Percentiles rank a stretch among this genome's conserved stretches.
Evolutionary conservation across 2,888 invertebrate species (phyloP).

Genomic region (Noctua janthina): DNA sequence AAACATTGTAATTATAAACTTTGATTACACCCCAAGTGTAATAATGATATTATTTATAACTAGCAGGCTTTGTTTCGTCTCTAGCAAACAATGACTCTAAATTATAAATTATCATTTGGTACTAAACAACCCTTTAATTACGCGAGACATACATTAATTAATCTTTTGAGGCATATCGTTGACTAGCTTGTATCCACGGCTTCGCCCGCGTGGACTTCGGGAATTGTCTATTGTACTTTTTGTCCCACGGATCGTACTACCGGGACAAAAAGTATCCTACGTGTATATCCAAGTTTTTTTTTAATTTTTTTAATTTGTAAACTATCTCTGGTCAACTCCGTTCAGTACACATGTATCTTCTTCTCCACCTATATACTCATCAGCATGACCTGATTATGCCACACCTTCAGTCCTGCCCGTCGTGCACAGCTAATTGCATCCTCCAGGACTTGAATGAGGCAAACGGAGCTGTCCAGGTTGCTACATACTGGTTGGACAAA

Average conservation of each 20-base stretch:
- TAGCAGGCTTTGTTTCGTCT: conserved; percentile 36
- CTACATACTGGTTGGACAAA: too few relatives aligned
- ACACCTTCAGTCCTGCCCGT: too few relatives aligned
- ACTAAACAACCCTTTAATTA: conserved; percentile 26
- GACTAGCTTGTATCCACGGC: not conserved
- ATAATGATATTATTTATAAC: conserved; percentile 53
- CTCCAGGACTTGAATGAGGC: too few relatives aligned
- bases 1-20: conserved; percentile 42
- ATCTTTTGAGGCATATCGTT: not conserved
- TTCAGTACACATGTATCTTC: not conserved
- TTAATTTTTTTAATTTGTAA: too few relatives aligned
- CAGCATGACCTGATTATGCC: not conserved
- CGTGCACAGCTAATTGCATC: too few relatives aligned
- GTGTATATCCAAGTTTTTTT: not conserved
- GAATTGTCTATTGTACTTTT: too few relatives aligned
- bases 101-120: conserved; percentile 29
- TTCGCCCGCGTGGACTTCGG: not conserved
- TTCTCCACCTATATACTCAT: not conserved
- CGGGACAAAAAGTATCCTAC: not conserved
- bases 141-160: conserved; percentile 10
- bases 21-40: conserved; percentile 50
- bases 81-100: conserved; percentile 7
- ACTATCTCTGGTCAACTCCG: not conserved
- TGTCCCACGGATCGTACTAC: not conserved
- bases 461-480: too few relatives aligned